Conservation (phyloP, 2,797 vertebrate genomes). For the Peromyscus melanophrys region DNA sequence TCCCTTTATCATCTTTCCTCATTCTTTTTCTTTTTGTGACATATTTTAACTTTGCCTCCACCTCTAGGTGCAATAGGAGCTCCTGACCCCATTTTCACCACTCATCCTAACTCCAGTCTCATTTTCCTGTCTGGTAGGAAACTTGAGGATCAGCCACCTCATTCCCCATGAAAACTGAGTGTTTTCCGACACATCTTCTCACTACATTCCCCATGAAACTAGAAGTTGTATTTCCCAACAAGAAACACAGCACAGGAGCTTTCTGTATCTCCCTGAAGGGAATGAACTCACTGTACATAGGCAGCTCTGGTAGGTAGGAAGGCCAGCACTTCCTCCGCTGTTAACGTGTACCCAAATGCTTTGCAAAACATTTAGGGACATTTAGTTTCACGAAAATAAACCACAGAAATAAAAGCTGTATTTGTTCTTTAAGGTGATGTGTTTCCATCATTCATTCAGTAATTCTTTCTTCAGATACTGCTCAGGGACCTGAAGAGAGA, state of each 20-base stretch:
- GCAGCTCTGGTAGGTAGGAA: constrained; percentile 69
- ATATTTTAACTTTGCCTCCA: background rate
- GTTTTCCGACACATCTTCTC: background rate
- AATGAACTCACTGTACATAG: constrained; percentile 55
- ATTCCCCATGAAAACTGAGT: background rate
- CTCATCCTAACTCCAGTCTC: background rate
- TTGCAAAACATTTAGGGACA: constrained; percentile 79
- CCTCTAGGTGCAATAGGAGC: background rate
- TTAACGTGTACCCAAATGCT: constrained; percentile 83
- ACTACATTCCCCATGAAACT: background rate
- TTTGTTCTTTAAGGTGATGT: constrained; percentile 58
- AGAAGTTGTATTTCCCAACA: constrained; percentile 57
- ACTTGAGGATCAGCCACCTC: background rate
- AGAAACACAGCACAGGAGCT: constrained; percentile 19
- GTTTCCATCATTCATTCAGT: constrained; percentile 25
- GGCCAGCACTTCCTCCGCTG: constrained; percentile 72
- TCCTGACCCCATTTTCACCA: background rate
- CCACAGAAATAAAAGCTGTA: constrained; percentile 63
- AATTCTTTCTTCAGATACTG: constrained; percentile 45
- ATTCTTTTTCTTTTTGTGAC: background rate
- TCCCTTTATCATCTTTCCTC: background rate
- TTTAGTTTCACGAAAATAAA: constrained; percentile 72
- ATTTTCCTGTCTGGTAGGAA: background rate
- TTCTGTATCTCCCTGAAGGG: constrained; percentile 64
- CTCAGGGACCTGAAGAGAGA: background rate